Base-by-base conservation (phyloP, 2,113 vertebrate genomes). In the Anas platyrhynchos region DNA sequence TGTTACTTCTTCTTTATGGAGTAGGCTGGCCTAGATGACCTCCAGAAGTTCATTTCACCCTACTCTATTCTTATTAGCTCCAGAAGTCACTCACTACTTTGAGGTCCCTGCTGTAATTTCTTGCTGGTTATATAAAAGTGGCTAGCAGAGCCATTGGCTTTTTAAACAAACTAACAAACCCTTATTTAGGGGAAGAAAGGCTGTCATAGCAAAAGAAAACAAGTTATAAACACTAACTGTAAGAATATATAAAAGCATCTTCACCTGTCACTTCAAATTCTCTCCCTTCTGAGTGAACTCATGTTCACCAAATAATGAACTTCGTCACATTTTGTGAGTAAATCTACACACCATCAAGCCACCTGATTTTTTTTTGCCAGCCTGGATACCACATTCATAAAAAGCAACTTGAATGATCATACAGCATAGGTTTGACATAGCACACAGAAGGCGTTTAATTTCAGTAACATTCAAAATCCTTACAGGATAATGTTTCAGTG, bases 91-190 rank as follows among this genome's bases (percentile, higher is more conserved):
- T 71, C 52, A 11, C 9, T 68, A 4, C 61, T 59, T 73, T n/a
- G 62, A 44, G 7, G 9, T 52, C 27, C 16, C 32, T 63, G 23
- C 14, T 89, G 21, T 73, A 36, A 58, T 52, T 74, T 32, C 29
- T 21, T 58, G 6, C 21, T 52, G 3, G 2, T 52, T 63, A 41
- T 8, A 25, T 34, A 27, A 25, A n/a, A 73, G 16, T 48, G 29
- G 9, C 16, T 74, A 59, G 15, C 43, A 77, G 32, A 58, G 14
- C 14, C 48, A 74, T 4, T 38, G 9, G 46, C 10, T 62, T 5
- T 73, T 86, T 29, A 32, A 36, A 67, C 31, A 44, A 16, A 10
- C 15, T 21, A 0, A 4, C 1, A 5, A 34, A 1, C 38, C 7
- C 54, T 38, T 67, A 26, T 25, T 68, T 68, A 58, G 22, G 13